A percentile compares a stretch with the other conserved stretches of the same genome.
Conservation (phyloP, 2,888 invertebrate species). For the Andrena marginata region DNA sequence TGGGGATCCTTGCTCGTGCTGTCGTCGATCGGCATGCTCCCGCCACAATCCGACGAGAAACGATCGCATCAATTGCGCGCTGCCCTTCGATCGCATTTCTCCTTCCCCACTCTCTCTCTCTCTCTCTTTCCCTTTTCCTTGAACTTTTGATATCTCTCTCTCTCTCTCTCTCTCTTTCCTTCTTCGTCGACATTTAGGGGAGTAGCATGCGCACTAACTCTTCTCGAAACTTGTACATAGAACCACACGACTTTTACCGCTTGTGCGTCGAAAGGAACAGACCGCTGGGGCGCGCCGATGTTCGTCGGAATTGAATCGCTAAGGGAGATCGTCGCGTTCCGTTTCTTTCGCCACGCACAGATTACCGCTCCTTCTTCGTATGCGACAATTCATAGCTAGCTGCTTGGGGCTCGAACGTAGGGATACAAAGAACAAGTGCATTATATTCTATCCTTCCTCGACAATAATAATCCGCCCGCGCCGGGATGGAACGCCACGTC, state of each 20-base stretch:
- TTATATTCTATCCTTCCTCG: slow-evolving; percentile 52
- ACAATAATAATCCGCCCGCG: slow-evolving; percentile 40
- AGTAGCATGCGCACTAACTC: slow-evolving; percentile 85
- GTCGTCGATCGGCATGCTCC: not conserved
- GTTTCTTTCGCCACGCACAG: slow-evolving; percentile 77
- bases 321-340: slow-evolving; percentile 43
- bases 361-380: slow-evolving; percentile 78
- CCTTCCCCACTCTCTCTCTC: not conserved
- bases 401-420: slow-evolving; percentile 84
- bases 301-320: too few species aligned
- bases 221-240: slow-evolving; percentile 81
- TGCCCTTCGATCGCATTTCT: slow-evolving; percentile 21
- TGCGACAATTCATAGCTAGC: slow-evolving; percentile 81
- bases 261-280: slow-evolving; percentile 78
- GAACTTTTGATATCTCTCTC: slow-evolving; percentile 59
- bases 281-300: slow-evolving; percentile 1
- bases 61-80: slow-evolving; percentile 29
- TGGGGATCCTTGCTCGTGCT: too few species aligned
- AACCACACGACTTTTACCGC: slow-evolving; percentile 79
- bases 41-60: slow-evolving; percentile 6
- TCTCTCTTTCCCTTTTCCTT: slow-evolving; percentile 29
- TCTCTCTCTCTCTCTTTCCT: too few species aligned
- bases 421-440: slow-evolving; percentile 70
- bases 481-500: slow-evolving; percentile 34
- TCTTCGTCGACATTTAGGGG: slow-evolving; percentile 72